Base-by-base conservation (phyloP, 2,888 invertebrate genomes). In the Spodoptera exigua region DNA sequence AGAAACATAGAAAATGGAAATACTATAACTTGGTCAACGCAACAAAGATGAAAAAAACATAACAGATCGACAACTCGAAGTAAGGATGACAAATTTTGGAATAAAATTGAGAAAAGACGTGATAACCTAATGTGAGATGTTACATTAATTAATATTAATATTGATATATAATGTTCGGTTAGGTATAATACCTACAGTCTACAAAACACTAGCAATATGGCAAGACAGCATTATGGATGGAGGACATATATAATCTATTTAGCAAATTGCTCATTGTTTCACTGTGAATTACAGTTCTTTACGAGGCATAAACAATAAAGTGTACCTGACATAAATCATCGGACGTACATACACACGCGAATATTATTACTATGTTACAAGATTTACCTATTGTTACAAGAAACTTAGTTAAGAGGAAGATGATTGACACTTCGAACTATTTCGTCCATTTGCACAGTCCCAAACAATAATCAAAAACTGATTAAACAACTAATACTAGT, bases 261-360 rank as follows among this genome's bases (percentile, higher is more conserved):
- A 90, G 89, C 85, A 90, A 93, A 94, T 93, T 90, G 93, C 92
- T 92, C 90, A 93, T 94, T 94, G 93, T 94, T 91, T 89, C 88
- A 83, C 79, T 34, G 75, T 88, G 90, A 89, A 91, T 92, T 91
- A 90, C 89, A 88, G 85, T 85, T 89, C 85, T 91, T 91, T 92
- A 92, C 88, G 91, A 91, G 81, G 81, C 88, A 90, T 87, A 91
- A 92, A 93, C 93, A 90, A 94, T 93, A 92, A 89, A 87, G 88
- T 85, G 80, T 87, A 90, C 86, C 85, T 85, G 84, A 81, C 88
- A 88, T 92, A 92, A 92, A 91, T 92, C 92, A 90, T 84, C 84
- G 87, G 86, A 89, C 88, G 86, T 84, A 87, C 85, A 85, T 88
- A 87, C 86, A 87, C 84, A 80, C 76, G 82, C 79, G 80, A 83